Evolutionary conservation across 2,888 invertebrate genomes (phyloP), one percentile per base, ranked within the genome.

Genomic region (Agrochola lota): DNA sequence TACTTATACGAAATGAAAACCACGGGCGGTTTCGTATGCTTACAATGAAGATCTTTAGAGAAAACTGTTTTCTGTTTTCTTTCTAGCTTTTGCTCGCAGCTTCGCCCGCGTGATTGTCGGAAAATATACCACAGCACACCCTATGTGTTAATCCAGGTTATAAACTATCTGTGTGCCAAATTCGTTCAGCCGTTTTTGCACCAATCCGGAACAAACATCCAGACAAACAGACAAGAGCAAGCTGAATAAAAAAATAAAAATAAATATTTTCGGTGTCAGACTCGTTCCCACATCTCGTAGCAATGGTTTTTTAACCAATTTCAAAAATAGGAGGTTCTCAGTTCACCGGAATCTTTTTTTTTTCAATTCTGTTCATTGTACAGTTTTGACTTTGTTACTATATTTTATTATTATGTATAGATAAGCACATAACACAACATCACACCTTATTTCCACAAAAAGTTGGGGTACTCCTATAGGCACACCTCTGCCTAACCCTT

Each of bases 1-100:
- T 85, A 69, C 66, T 85, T 74, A 74, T 62, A 71, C 66, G 46
- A 55, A 81, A 78, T 72, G 62, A 85, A 78, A 81, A 74, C 71
- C 59, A 46, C 71, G 59, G 46, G 57, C 9, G 64, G 72, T 73
- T 70, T 66, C 4, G 55, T 63, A 43, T 67, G 55, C 46, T 63
- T 23, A 66, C 46, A 55, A n/a, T 67, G 46, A 70, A 80, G 15
- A 68, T 68, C 15, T 40, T 46, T 74, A 67, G 74, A 46, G 52
- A 3, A 80, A 40, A 35, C 9, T 49, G 43, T 59, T 52, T 43
- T 52, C 5, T 30, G 43, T 59, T 52, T 52, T 52, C 5, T 30
- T 60, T 12, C 12, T n/a, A 57, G n/a, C 12, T 57, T 12, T 57
- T 57, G 5, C 12, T 1, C 5, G n/a, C n/a, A 1, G n/a, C 5